Evolutionary conservation across 2,797 vertebrate species (phyloP).

Genomic region (Hyperoplus immaculatus): DNA sequence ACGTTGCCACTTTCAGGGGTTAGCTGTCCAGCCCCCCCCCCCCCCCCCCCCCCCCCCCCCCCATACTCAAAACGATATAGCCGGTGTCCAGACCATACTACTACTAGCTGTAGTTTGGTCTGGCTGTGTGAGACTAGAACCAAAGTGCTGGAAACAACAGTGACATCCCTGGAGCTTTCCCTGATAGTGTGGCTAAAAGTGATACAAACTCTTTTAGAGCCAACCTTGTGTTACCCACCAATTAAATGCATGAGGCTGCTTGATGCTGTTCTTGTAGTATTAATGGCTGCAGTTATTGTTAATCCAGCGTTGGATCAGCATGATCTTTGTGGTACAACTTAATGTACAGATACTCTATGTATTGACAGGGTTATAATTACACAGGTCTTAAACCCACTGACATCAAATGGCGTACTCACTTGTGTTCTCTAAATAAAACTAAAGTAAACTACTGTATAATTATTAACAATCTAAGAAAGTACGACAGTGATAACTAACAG

Average conservation of each 20-base stretch:
- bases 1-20: too few relatives aligned
- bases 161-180: not conserved
- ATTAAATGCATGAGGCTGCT: not conserved
- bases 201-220: not conserved
- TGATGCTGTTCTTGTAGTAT: not conserved
- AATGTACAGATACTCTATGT: not conserved
- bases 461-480: not conserved
- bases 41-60: too few relatives aligned
- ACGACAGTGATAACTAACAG: slow-evolving; percentile 19
- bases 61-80: too few relatives aligned
- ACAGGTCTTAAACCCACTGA: not conserved
- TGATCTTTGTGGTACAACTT: not conserved
- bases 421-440: not conserved
- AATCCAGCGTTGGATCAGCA: not conserved
- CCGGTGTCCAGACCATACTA: too few relatives aligned
- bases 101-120: too few relatives aligned
- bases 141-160: not conserved
- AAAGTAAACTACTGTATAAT: not conserved
- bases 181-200: not conserved
- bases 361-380: not conserved
- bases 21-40: too few relatives aligned
- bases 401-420: not conserved
- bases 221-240: not conserved
- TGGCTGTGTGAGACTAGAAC: not conserved
- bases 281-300: not conserved